Evolutionary conservation across 2,797 vertebrate genomes (phyloP), one percentile per base, ranked within the genome.

Genomic region (Crocodylus rhombifer): DNA sequence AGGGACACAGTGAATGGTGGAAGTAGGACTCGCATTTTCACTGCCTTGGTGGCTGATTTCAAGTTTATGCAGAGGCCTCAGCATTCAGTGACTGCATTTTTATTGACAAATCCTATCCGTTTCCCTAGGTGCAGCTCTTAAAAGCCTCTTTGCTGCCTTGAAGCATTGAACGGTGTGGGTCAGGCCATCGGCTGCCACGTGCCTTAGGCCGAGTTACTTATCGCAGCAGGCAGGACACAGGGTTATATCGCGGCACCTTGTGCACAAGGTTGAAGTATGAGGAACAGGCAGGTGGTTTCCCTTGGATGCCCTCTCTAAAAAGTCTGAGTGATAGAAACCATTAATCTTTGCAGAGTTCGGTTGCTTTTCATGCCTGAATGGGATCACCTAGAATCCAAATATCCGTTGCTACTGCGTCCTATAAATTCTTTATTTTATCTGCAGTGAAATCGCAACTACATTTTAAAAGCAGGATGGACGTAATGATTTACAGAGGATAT

Each of bases 351-450:
- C 84, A 79, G 75, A 67, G 36, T 82, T 75, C 26, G 51, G 82
- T 88, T 71, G 77, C 23, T 91, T 84, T 58, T 80, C 36, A 2
- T 82, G 88, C 82, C 88, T 67, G 56, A 89, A 16, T 71, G 71
- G 89, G 51, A 82, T 87, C 64, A 77, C 80, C 58, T 16, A 60
- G 65, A 74, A 58, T 79, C 81, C 79, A 84, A 33, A 71, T 84
- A 80, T 5, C 71, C 71, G n/a, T 63, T 79, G 65, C 81, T 56
- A 78, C 76, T 2, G 1, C 30, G 69, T 85, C 77, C 88, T 82
- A 33, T 90, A 85, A 95, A 91, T 87, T 78, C 51, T 86, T 77
- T 28, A 26, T 78, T 71, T 86, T 88, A 90, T 91, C 88, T 86
- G 74, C 30, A 8, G 20, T 78, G 81, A 73, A 86, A 84, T 88